These are phyloP conservation scores for Thera britannica DNA, from an alignment of 2,888 invertebrate species.

Conservation along the genomic window DNA sequence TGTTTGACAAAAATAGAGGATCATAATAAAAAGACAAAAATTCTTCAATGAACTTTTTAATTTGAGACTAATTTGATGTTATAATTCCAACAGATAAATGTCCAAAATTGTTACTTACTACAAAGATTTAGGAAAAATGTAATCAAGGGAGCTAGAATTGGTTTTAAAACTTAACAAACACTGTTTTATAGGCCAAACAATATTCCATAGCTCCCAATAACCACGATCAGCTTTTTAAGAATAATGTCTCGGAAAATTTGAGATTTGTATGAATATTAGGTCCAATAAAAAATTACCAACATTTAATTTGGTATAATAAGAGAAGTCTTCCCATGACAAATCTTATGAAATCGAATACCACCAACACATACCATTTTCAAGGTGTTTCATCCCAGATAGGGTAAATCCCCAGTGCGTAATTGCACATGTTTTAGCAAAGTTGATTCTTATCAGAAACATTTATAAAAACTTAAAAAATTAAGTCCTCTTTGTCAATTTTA, in stretches of 20 bases:
- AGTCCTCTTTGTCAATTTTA: slow-evolving; percentile 51
- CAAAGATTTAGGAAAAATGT: slow-evolving; percentile 45
- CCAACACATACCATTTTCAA: slow-evolving; percentile 12
- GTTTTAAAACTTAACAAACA: not conserved
- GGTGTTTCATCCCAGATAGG: slow-evolving; percentile 36
- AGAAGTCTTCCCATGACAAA: slow-evolving; percentile 1
- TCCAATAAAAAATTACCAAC: slow-evolving; percentile 16
- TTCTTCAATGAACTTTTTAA: slow-evolving; percentile 74
- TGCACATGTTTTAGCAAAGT: slow-evolving; percentile 50
- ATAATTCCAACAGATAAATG: slow-evolving; percentile 51
- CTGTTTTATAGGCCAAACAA: slow-evolving; percentile 22
- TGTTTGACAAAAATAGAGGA: too few species aligned
- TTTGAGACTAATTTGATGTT: slow-evolving; percentile 73
- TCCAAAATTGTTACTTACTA: slow-evolving; percentile 46
- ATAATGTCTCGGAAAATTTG: slow-evolving; percentile 7
- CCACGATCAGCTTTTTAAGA: not conserved
- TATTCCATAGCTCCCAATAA: slow-evolving; percentile 12
- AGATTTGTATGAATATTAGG: slow-evolving; percentile 9
- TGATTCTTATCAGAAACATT: slow-evolving; percentile 66
- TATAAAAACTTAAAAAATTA: slow-evolving; percentile 57
- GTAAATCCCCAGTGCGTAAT: slow-evolving; percentile 39
- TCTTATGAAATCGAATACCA: slow-evolving; percentile 2
- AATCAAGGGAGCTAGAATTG: slow-evolving; percentile 39
- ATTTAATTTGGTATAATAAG: slow-evolving; percentile 10
- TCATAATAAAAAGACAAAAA: slow-evolving; percentile 47